Base-by-base conservation (phyloP, 1,140 invertebrate species). In the Hyposmocoma kahamanoa region DNA sequence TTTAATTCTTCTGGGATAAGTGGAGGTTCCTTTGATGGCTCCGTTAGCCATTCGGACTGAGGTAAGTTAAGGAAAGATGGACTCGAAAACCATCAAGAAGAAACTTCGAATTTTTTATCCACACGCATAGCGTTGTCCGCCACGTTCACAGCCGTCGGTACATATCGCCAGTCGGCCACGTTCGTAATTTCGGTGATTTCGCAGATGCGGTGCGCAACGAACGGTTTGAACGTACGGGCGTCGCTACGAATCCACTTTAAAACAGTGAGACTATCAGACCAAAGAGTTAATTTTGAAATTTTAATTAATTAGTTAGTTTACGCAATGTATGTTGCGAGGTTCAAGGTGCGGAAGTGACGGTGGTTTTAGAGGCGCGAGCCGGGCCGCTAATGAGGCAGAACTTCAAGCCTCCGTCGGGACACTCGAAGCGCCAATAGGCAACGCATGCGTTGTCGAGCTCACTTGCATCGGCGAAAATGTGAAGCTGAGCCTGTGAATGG, bases 131-230 rank as follows among this genome's bases (percentile, higher is more conserved):
- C 60, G 20, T 36, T 36, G 22, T 72, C 69, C 1, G 63, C 68
- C 2, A 53, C 48, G 39, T 69, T 72, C 8, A 50, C 20, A 15
- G 51, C 19, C 0, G 53, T 49, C 0, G 66, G 53, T n/a, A 63
- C 36, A 51, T 56, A 71, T 20, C 38, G 32, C 62, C 62, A 71
- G 20, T 67, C 50, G 0, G 20, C 13, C 0, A n/a, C n/a, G 13
- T 50, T 13, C 0, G 62, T 62, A 1, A 39, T 3, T 9, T 59
- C 46, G 0, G 64, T 51, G 6, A 87, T 86, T 50, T 74, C 58
- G 5, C 50, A 42, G 2, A 86, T 45, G 11, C 79, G 42, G 50
- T 84, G 76, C 0, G 67, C 62, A 0, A 84, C 74, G 48, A 77
- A 87, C 1, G 59, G 48, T 48, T 82, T 72, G 43, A 62, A 76